Base-by-base conservation (phyloP, 2,113 vertebrate species). In the Origma solitaria region DNA sequence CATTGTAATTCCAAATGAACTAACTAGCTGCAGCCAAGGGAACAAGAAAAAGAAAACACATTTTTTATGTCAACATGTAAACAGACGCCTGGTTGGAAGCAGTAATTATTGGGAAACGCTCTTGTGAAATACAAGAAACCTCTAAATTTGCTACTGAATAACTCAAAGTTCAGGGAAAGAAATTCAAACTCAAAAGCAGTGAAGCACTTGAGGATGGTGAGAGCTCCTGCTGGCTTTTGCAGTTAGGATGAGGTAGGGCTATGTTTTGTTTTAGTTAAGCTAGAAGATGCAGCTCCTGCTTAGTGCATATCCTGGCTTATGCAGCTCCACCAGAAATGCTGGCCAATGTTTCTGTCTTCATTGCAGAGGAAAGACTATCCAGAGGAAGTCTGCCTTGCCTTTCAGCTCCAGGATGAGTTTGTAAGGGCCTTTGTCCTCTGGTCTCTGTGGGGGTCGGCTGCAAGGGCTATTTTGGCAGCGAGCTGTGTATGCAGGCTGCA, bases 41-140 rank as follows among this genome's bases (percentile, higher is more conserved):
- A 94, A 82, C 53, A 95, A 86, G 76, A 68, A 85, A 94, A 87
- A 75, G 44, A 90, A 92, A 95, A 88, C 53, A 68, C 15, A 47
- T 62, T 77, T 70, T 83, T 80, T 49, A 53, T 88, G 73, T 93
- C 91, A 78, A 42, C 40, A n/a, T 86, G 62, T 82, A 78, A 95
- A 69, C 88, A 92, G 66, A 72, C 0, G 8, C 37, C 22, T 80
- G 77, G 28, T 61, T 92, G 86, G 79, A 93, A 94, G 54, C 54
- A 66, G 45, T 80, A 82, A 69, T 85, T 72, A 28, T 54, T 95
- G 72, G 68, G 78, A 86, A 90, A 81, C 4, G 8, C 50, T 90
- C 93, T 73, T 66, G 62, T 82, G 38, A 86, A 92, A 82, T 42
- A 79, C 61, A 84, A 78, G 78, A 95, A 93, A 73, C 79, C 72